Percentiles rank a stretch among this genome's conserved stretches.
These are phyloP conservation scores for Delphinapterus leucas DNA, from an alignment of 2,113 vertebrate species.

Conservation along the genomic window DNA sequence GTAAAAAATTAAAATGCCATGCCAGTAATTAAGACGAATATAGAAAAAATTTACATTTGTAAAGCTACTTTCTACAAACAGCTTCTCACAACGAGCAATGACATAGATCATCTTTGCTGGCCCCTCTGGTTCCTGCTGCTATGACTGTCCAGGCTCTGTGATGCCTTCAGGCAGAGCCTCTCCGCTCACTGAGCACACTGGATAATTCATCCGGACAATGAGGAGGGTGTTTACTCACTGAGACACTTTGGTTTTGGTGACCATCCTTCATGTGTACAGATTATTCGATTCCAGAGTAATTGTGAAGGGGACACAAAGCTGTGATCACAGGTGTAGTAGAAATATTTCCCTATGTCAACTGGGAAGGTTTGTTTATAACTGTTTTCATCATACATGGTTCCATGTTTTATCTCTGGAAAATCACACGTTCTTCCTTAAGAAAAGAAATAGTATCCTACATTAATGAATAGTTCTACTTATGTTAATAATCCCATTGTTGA, in stretches of 20 bases:
- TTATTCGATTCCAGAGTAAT: not conserved
- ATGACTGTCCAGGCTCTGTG: not conserved
- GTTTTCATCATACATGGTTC: not conserved
- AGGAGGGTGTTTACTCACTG: not conserved
- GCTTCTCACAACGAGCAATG: not conserved
- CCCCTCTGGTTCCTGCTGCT: not conserved
- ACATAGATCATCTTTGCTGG: too few relatives aligned
- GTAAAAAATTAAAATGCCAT: not conserved
- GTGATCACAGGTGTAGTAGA: slow-evolving; percentile 25
- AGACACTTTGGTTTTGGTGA: not conserved
- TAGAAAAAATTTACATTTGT: not conserved
- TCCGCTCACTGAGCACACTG: not conserved
- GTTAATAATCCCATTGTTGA: not conserved
- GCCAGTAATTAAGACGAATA: not conserved
- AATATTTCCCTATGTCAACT: not conserved
- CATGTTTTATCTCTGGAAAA: slow-evolving; percentile 41
- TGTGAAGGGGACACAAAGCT: not conserved
- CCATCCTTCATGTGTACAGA: not conserved
- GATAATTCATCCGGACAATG: accelerated
- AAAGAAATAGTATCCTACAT: not conserved
- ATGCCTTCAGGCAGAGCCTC: accelerated
- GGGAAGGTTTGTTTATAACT: not conserved
- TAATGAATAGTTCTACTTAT: not conserved
- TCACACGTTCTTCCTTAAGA: not conserved
- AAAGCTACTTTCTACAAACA: not conserved